Percentiles rank a stretch among this genome's conserved stretches.
Conservation (phyloP, 2,797 vertebrate genomes). For the Enteromius viviparus region DNA sequence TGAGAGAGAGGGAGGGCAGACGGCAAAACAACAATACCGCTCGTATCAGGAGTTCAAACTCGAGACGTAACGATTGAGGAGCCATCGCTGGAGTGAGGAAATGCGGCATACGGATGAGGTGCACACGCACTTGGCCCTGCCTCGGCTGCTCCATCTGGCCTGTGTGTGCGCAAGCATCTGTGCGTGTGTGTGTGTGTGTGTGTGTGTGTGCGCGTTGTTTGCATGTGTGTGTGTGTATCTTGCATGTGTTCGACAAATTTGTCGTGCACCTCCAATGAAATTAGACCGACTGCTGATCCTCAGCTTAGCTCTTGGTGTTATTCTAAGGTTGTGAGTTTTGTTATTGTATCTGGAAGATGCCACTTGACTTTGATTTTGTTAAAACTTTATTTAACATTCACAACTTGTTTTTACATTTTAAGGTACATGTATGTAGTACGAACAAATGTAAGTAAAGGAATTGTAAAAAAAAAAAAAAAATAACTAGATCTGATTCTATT, state of each 20-base stretch:
- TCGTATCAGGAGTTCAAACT: conserved; percentile 46
- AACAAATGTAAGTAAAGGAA: background rate
- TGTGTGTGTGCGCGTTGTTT: conserved; percentile 39
- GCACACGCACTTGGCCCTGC: conserved; percentile 53
- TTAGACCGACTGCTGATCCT: conserved; percentile 39
- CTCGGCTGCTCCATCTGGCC: conserved; percentile 61
- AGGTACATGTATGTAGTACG: background rate
- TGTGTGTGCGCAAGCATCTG: conserved; percentile 55
- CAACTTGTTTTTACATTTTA: background rate
- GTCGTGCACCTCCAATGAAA: conserved; percentile 36
- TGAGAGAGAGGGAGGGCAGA: conserved; percentile 61
- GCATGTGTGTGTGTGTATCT: conserved; percentile 36
- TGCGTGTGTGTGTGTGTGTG: conserved; percentile 49
- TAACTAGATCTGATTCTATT: background rate
- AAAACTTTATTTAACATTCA: background rate
- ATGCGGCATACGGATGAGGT: conserved; percentile 50
- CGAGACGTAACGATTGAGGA: conserved; percentile 44
- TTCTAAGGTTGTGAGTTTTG: background rate
- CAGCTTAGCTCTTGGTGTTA: conserved; percentile 15
- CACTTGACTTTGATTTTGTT: background rate
- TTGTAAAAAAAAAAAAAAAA: background rate
- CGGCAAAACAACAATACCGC: conserved; percentile 54
- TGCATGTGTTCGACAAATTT: conserved; percentile 48
- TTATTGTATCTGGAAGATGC: background rate
- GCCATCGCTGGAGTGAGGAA: conserved; percentile 46